phyloP scores from a whole-genome alignment of 2,888 invertebrate species.

The Leucophora obtusa region DNA sequence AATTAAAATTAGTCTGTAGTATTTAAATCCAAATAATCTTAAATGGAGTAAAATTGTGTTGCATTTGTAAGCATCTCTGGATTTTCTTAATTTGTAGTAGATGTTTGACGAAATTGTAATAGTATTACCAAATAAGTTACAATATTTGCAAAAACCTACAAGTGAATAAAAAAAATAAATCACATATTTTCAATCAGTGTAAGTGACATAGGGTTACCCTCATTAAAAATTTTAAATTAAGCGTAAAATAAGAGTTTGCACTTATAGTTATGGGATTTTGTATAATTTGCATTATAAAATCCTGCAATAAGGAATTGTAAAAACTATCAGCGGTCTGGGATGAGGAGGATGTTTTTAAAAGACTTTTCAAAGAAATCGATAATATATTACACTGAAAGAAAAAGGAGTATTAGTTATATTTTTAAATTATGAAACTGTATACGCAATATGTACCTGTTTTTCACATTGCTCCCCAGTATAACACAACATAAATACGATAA shows the following conservation, averaged over 20 bases:
- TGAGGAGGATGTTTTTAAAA: constrained; percentile 62
- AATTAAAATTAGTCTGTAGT: neutral
- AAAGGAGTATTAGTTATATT: neutral
- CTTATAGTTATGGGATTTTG: constrained; percentile 69
- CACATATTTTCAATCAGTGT: neutral
- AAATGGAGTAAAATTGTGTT: neutral
- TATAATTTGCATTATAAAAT: constrained; percentile 71
- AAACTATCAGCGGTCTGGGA: constrained; percentile 35
- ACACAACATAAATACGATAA: constrained; percentile 66
- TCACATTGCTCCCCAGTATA: constrained; percentile 70
- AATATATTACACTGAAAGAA: constrained; percentile 65
- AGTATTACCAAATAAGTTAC: constrained; percentile 72
- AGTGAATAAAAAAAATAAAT: neutral
- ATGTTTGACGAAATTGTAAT: constrained; percentile 70
- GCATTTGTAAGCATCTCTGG: neutral
- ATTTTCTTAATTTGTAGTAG: constrained; percentile 2
- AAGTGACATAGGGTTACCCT: constrained; percentile 63
- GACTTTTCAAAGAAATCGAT: constrained; percentile 66
- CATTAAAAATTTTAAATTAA: constrained; percentile 71
- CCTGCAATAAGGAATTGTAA: constrained; percentile 68
- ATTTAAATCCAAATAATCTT: neutral
- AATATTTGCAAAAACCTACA: constrained; percentile 69
- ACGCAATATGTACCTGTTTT: constrained; percentile 66
- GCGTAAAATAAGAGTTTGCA: constrained; percentile 69
- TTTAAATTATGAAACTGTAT: neutral